Base-by-base conservation (phyloP, 2,888 invertebrate species). In the Dyspetes luteomarginatus region DNA sequence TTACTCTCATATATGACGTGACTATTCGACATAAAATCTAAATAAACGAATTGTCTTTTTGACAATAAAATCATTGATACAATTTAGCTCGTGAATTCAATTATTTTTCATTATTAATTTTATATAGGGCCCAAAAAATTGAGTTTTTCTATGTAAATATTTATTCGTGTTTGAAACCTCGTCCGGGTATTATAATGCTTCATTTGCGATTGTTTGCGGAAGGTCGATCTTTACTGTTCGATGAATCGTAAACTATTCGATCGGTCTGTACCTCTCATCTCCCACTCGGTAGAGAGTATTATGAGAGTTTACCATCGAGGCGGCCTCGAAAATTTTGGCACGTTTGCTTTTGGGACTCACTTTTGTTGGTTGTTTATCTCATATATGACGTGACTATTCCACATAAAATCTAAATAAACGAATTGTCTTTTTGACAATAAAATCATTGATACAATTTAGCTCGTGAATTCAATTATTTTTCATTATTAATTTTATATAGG, bases 191-290 rank as follows among this genome's bases (percentile, higher is more conserved):
- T 89, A 88, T 87, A 81, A 85, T 87, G 89, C 85, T 86, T 87
- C 89, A 86, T 90, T 89, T 86, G 84, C 87, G 86, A 87, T 88
- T 88, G 87, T 86, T 90, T 87, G 85, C 82, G 79, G 82, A 83
- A 85, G 85, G 78, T 86, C 85, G 84, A 86, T 86, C 82, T 85
- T 85, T 82, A 79, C 76, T 84, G 88, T 83, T 83, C 85, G 85
- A 83, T 85, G 86, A 84, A 82, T 86, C 86, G 86, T 84, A 69
- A 88, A 75, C 60, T 78, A 69, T 68, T 52, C 77, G 50, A 67
- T 65, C 45, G 82, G 60, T 78, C 73, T 77, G n/a, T n/a, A n/a
- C n/a, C n/a, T n/a, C n/a, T n/a, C n/a, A n/a, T 30, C 36, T 64
- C 76, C 19, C 17, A 19, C 24, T n/a, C n/a, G n/a, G n/a, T n/a